Evolutionary conservation across 2,113 vertebrate genomes (phyloP).

Genomic region (Climacteris rufus): DNA sequence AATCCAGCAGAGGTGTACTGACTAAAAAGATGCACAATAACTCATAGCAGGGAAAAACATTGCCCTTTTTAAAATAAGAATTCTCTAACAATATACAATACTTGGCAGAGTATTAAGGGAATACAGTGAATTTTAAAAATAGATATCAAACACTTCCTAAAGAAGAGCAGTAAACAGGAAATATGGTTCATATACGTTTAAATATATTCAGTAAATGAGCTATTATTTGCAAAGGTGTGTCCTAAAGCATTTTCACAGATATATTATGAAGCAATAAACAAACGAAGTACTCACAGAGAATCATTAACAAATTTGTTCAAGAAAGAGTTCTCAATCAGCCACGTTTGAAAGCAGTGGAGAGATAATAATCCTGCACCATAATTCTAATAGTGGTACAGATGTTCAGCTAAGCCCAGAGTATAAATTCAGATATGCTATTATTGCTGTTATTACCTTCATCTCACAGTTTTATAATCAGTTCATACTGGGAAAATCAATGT

Average conservation of each 20-base stretch:
- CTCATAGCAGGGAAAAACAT: not conserved
- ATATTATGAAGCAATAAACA: not conserved
- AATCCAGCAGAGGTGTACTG: not conserved
- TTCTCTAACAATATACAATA: not conserved
- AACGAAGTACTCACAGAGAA: not conserved
- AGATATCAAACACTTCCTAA: not conserved
- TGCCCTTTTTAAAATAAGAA: not conserved
- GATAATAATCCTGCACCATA: not conserved
- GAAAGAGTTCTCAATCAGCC: not conserved
- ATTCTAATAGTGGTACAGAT: not conserved
- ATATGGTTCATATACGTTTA: not conserved
- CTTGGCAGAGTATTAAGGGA: not conserved
- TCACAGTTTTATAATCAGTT: not conserved
- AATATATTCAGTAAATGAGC: not conserved
- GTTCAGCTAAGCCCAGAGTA: not conserved
- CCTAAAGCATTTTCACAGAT: not conserved
- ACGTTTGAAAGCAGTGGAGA: not conserved
- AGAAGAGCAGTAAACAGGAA: not conserved
- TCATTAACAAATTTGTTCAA: not conserved
- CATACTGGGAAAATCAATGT: not conserved
- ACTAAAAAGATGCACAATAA: not conserved
- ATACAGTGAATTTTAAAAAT: not conserved
- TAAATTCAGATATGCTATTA: not conserved
- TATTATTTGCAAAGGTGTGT: not conserved
- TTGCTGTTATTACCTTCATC: not conserved